Evolutionary conservation across 2,888 invertebrate species (phyloP).

Genomic region (Balanococcus diminutus): DNA sequence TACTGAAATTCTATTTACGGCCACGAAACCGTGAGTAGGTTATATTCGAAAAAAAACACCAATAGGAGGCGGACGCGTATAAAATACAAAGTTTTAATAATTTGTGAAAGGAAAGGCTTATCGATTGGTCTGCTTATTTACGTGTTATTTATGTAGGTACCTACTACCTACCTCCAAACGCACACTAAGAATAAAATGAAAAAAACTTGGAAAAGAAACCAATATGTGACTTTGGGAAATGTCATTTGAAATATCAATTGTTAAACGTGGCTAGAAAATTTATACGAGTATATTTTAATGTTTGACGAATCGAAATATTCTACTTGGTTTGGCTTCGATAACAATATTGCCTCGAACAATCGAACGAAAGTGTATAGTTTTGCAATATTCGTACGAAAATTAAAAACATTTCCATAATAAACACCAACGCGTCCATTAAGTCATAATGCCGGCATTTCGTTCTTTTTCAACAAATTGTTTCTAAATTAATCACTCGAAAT

Average conservation of each 20-base stretch:
- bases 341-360: neutral
- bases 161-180: too few relatives aligned
- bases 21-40: neutral
- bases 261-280: neutral
- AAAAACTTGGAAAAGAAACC: neutral
- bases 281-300: neutral
- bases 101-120: neutral
- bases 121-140: neutral
- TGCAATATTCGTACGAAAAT: neutral
- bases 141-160: neutral
- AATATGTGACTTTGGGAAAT: neutral
- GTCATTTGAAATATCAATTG: neutral
- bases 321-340: neutral
- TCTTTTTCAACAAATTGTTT: neutral
- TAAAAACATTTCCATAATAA: neutral
- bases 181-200: neutral
- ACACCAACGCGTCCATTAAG: neutral
- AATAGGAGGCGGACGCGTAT: neutral
- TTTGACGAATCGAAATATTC: neutral
- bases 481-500: conserved; percentile 12
- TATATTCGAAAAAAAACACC: neutral
- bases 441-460: neutral
- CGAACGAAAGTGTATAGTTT: neutral
- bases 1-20: neutral
- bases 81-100: neutral